These are phyloP conservation scores for roundworm (Caenorhabditis elegans) DNA, from an alignment of 1,140 invertebrate species.

Conservation along the genomic window WBcel235 BX284604.4:8672501-8673000, in stretches of 20 bases:
- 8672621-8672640: slow-evolving; percentile 59
- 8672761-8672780: slow-evolving; percentile 57
- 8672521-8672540: too few species aligned
- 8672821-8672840: slow-evolving; percentile 55
- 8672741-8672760: slow-evolving; percentile 54
- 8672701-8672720: not conserved
- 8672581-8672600: slow-evolving; percentile 52
- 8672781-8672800: slow-evolving; percentile 65
- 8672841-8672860: slow-evolving; percentile 56
- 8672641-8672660: slow-evolving; percentile 48
- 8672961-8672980: slow-evolving; percentile 58
- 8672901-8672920: slow-evolving; percentile 42
- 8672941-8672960: too few species aligned
- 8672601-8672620: slow-evolving; percentile 54
- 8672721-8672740: slow-evolving; percentile 37
- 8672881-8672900: slow-evolving; percentile 63
- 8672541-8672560: slow-evolving; percentile 56
- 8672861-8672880: slow-evolving; percentile 62
- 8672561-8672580: slow-evolving; percentile 53
- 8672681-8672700: not conserved
- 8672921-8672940: too few species aligned
- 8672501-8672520: too few species aligned
- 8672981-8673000: slow-evolving; percentile 56
- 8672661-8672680: slow-evolving; percentile 58
- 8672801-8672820: slow-evolving; percentile 61